These are phyloP conservation scores for Melanotaenia trifasciata DNA, from an alignment of 2,797 vertebrate genomes.

Conservation along the genomic window DNA sequence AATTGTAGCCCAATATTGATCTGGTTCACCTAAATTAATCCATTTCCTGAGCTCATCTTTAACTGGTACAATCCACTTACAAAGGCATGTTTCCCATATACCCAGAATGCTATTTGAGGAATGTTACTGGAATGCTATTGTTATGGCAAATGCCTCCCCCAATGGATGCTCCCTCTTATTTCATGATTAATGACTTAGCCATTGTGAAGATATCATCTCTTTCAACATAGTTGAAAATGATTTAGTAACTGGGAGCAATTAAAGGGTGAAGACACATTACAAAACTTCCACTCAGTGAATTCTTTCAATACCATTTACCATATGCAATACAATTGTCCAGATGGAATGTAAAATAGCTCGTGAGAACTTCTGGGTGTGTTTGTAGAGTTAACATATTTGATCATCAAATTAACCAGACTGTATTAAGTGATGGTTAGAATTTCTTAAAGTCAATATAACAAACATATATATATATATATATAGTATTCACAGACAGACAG, in stretches of 20 bases:
- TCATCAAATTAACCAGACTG: background rate
- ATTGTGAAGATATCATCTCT: constrained; percentile 45
- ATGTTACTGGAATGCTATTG: constrained; percentile 80
- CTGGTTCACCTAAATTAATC: constrained; percentile 16
- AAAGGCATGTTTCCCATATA: constrained; percentile 28
- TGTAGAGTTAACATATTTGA: background rate
- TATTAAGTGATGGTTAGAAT: background rate
- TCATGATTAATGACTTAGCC: constrained; percentile 67
- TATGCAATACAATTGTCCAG: background rate
- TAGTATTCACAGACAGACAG: too few species aligned
- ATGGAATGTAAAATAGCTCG: background rate
- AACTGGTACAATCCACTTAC: constrained; percentile 25
- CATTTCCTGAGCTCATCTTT: constrained; percentile 13
- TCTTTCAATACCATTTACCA: constrained; percentile 3
- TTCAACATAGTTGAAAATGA: constrained; percentile 35
- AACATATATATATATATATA: too few species aligned
- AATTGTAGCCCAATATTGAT: background rate
- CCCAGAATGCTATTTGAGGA: constrained; percentile 61
- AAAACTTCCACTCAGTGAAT: background rate
- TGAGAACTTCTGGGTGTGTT: background rate
- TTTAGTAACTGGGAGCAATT: constrained; percentile 45
- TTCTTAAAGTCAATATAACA: too few species aligned
- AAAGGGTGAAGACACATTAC: constrained; percentile 9
- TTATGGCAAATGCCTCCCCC: constrained; percentile 73
- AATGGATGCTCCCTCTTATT: constrained; percentile 49